Evolutionary conservation across 2,797 vertebrate genomes (phyloP).

Genomic region (Spea hammondii): DNA sequence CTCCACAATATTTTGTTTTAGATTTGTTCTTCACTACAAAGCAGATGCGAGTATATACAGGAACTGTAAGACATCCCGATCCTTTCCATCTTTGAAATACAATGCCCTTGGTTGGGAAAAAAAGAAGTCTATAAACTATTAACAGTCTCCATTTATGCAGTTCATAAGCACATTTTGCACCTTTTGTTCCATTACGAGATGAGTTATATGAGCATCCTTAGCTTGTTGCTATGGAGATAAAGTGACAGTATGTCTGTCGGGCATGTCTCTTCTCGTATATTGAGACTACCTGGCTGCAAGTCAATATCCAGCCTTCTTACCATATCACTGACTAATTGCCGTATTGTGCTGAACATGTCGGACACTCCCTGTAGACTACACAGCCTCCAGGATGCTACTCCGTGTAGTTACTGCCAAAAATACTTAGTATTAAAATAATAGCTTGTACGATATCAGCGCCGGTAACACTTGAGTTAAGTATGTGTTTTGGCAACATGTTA

Average conservation of each 20-base stretch:
- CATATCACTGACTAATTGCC: constrained; percentile 32
- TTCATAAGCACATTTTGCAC: background rate
- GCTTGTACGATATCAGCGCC: background rate
- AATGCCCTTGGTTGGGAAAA: background rate
- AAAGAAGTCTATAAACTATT: background rate
- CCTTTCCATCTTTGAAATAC: background rate
- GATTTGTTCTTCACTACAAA: background rate
- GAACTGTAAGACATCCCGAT: background rate
- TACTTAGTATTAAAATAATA: constrained; percentile 23
- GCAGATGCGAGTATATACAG: background rate
- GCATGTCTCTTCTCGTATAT: background rate
- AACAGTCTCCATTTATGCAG: background rate
- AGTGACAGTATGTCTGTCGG: background rate
- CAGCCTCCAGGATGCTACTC: constrained; percentile 16
- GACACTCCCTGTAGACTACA: background rate
- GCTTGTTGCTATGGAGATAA: background rate
- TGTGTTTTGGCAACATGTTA: background rate
- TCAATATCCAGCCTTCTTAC: background rate
- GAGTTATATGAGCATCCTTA: background rate
- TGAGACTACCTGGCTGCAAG: constrained; percentile 10
- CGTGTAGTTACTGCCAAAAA: constrained; percentile 13
- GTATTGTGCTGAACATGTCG: constrained; percentile 22
- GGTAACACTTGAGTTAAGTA: background rate
- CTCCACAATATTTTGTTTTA: too few species aligned
- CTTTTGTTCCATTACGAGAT: background rate